Conservation (phyloP, 1,140 invertebrate species). For the Planococcus citri region DNA sequence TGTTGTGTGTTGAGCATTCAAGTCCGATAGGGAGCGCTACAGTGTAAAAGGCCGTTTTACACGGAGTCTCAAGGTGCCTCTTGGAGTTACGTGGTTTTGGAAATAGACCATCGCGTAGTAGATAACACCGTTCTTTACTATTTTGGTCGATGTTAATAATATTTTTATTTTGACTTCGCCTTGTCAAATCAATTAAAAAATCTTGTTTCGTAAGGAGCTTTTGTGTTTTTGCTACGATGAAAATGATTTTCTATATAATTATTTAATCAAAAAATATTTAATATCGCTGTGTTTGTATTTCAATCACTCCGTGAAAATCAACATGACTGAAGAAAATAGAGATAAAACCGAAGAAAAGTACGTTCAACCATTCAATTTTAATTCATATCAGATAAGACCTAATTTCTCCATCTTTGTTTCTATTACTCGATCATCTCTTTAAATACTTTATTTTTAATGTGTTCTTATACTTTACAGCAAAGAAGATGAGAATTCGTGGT, state of each 20-base stretch:
- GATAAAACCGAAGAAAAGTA: neutral
- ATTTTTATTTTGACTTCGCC: neutral
- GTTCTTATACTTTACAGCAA: neutral
- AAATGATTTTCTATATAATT: no score
- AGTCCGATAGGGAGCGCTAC: no score
- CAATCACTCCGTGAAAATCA: neutral
- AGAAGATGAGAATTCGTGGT: constrained; percentile 13
- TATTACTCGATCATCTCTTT: neutral
- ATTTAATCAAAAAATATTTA: no score
- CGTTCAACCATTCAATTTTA: neutral
- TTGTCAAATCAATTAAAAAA: neutral
- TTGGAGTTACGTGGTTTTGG: no score
- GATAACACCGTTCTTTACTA: neutral
- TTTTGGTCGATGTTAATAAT: neutral
- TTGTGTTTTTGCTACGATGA: no score
- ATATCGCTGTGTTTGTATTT: no score
- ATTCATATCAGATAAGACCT: neutral
- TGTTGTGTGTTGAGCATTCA: no score
- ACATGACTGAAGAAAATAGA: neutral
- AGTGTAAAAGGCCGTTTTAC: no score
- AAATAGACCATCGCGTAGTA: no score
- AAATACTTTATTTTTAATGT: no score
- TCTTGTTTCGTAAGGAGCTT: no score
- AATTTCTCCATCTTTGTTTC: neutral
- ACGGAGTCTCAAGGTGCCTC: no score